Percentiles rank a stretch among this genome's conserved stretches.
Conservation (phyloP, 2,888 invertebrate genomes). For the Linyphia triangularis region DNA sequence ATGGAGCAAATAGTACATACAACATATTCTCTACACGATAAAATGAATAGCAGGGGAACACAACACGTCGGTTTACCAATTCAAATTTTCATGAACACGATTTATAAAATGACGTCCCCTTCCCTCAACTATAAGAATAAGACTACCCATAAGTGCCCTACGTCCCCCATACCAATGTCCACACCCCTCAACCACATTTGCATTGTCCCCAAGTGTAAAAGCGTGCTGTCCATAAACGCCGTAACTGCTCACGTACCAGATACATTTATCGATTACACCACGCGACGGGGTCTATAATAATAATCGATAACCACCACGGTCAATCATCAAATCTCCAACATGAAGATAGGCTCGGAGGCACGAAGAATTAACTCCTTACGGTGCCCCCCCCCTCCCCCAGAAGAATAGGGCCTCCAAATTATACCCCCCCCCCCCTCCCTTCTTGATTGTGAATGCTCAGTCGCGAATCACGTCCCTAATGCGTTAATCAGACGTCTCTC, state of each 20-base stretch:
- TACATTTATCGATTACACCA: conserved; percentile 16
- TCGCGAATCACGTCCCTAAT: conserved; percentile 59
- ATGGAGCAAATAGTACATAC: no score
- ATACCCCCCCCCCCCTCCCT: conserved; percentile 12
- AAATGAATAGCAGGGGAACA: no score
- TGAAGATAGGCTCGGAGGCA: conserved; percentile 7
- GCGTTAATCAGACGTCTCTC: conserved; percentile 55
- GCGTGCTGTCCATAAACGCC: conserved; percentile 4
- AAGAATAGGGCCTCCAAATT: conserved; percentile 29
- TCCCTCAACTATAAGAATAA: no score
- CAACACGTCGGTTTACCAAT: no score
- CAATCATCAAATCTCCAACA: not conserved
- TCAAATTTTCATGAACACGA: no score
- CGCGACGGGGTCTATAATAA: not conserved
- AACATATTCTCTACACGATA: no score
- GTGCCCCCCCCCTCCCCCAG: conserved; percentile 10
- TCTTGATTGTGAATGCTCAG: conserved; percentile 70
- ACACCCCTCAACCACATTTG: not conserved
- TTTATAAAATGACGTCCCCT: no score
- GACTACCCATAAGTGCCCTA: no score
- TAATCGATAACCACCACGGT: conserved; percentile 51
- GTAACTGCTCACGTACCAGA: conserved; percentile 6
- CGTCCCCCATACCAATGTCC: no score
- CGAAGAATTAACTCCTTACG: not conserved
- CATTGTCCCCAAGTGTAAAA: not conserved